phyloP scores from a whole-genome alignment of 2,888 invertebrate species.

The Aphidoletes aphidimyza region DNA sequence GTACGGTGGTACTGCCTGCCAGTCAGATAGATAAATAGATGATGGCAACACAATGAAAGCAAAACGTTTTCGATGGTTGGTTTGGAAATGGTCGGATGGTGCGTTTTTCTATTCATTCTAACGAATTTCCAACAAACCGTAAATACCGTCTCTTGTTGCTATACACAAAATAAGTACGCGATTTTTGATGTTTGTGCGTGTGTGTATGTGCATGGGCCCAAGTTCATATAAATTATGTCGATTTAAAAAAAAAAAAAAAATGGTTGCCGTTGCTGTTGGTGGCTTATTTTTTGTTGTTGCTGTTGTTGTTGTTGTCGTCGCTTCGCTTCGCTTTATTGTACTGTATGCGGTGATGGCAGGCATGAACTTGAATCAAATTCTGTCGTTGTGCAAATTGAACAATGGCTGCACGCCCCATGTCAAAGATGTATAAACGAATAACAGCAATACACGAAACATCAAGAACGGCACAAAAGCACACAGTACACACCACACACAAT shows the following conservation, averaged over 20 bases:
- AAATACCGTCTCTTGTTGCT: background rate
- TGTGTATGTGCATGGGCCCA: background rate
- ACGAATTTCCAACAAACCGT: background rate
- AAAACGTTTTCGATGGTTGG: no score
- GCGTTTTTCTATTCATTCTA: background rate
- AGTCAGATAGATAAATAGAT: background rate
- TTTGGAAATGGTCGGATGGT: background rate
- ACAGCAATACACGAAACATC: background rate
- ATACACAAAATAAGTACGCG: background rate
- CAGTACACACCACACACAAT: background rate
- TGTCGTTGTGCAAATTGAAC: background rate
- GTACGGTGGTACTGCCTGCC: background rate
- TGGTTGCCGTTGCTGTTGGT: no score
- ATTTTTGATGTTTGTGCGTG: background rate
- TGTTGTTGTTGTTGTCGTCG: no score
- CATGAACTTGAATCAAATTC: slow-evolving; percentile 31
- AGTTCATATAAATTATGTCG: slow-evolving; percentile 28
- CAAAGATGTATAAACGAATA: background rate
- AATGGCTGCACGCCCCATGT: background rate
- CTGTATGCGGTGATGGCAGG: background rate
- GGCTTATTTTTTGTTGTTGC: no score
- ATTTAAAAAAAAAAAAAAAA: no score
- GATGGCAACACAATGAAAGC: no score
- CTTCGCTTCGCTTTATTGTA: background rate
- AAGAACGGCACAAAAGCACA: background rate